phyloP scores from a whole-genome alignment of 2,113 vertebrate species.

The Pseudorhombus dupliciocellatus region DNA sequence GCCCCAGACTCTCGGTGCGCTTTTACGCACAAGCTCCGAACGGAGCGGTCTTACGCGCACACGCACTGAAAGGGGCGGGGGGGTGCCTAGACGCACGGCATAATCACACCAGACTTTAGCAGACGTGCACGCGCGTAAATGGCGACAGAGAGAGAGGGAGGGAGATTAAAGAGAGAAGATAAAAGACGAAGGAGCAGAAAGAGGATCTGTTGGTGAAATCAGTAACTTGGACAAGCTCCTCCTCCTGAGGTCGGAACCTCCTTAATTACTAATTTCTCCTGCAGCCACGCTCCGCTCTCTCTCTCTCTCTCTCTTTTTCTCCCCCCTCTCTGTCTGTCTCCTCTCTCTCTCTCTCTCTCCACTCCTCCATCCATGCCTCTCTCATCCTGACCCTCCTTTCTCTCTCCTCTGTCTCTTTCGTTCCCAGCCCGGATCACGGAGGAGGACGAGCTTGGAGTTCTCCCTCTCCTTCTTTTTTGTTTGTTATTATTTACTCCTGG shows the following conservation, averaged over 20 bases:
- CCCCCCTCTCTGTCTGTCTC: constrained; percentile 32
- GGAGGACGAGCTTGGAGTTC: constrained; percentile 54
- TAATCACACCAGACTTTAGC: no score
- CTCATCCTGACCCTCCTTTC: constrained; percentile 60
- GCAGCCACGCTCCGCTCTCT: constrained; percentile 36
- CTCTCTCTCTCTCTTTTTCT: constrained; percentile 39
- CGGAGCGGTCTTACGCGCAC: no score
- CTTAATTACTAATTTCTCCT: constrained; percentile 80
- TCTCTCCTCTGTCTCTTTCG: constrained; percentile 49
- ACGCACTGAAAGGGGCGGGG: no score
- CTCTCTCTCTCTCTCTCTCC: constrained; percentile 26
- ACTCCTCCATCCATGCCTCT: constrained; percentile 43
- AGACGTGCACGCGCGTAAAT: constrained; percentile 39
- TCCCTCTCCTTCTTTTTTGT: constrained; percentile 12
- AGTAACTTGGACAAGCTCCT: constrained; percentile 66
- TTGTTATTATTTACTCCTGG: constrained; percentile 51
- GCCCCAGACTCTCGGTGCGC: constrained; percentile 17
- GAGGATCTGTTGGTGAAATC: constrained; percentile 56
- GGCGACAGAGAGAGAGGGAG: constrained; percentile 3
- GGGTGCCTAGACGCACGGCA: no score
- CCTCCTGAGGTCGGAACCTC: constrained; percentile 75
- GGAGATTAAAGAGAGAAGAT: constrained; percentile 28
- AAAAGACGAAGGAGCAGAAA: constrained; percentile 30
- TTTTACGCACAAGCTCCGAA: constrained; percentile 2
- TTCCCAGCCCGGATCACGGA: constrained; percentile 57